Evolutionary conservation across 2,113 vertebrate genomes (phyloP), one percentile per base, ranked within the genome.

Genomic region (Dipodomys ordii): DNA sequence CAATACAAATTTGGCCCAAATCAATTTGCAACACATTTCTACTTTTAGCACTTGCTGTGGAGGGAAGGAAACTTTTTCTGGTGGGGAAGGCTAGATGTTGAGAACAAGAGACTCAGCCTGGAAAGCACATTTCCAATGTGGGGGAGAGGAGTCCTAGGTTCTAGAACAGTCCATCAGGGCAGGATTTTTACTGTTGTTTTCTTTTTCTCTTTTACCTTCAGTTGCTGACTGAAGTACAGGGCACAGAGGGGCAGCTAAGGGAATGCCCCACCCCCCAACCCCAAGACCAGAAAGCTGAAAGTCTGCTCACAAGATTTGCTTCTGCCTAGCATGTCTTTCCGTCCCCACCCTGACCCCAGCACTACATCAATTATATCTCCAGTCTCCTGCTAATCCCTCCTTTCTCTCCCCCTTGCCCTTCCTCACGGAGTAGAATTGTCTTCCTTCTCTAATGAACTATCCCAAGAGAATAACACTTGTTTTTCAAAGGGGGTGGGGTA

Each of bases 401-500:
- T 76, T n/a, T 18, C 32, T 44, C 74, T 76, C 23, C 25, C 78
- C 20, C 68, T 23, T 10, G 39, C 57, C 68, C 72, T 84, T 72
- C 67, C 88, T 87, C 13, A 71, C 30, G 28, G 60, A 39, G 87
- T 35, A 84, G 82, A 97, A 85, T 73, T 44, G 84, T 84, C 91
- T 82, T 74, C 65, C 64, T 67, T 93, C 72, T 76, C 88, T 85
- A 95, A 90, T 90, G 76, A 95, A 74, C 69, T 76, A 83, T 83
- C 90, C 79, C 94, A 91, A n/a, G 87, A 95, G 92, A 96, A 80
- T 93, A 92, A 96, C 96, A 88, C 68, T 87, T 96, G 92, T 92
- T 97, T 96, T 97, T 92, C 81, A 80, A 90, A 93, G 79, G 53
- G 1, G 25, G 18, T 32, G 53, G n/a, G 88, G 46, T 46, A 87